Evolutionary conservation across 2,113 vertebrate species (phyloP), one percentile per base, ranked within the genome.

Genomic region (Tor tambroides): DNA sequence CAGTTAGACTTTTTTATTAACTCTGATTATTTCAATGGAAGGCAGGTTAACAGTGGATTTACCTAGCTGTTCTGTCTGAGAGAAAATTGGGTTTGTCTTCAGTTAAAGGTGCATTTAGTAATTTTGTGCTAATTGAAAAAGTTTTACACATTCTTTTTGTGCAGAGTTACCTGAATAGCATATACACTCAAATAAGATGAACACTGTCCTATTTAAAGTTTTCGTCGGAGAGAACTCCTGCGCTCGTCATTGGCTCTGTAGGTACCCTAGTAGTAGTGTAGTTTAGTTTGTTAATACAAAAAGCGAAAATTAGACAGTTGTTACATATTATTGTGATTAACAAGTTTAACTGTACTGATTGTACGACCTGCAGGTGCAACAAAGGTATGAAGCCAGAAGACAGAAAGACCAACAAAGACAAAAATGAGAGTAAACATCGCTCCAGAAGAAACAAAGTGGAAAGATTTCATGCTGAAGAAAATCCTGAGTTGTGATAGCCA

Each of bases 21-120:
- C 43, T 46, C 43, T 46, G 43, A 46, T 46, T 46, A 83, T 86
- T 83, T 88, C 30, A 88, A 38, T 46, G 32, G 30, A 23, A 77
- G 12, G 71, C 35, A 2, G 4, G 10, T 12, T 74, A 9, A 43
- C 0, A 46, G 43, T 12, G 43, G 0, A 46, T 46, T 74, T 74
- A 17, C 1, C 6, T 4, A 8, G 67, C 67, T 21, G 17, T 74
- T 74, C 71, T 74, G 21, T 41, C 35, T 43, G 35, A 43, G 69
- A 12, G 10, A 72, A 72, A 3, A 69, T 80, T 65, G 17, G 51
- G 14, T 63, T 15, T 80, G 43, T 32, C 28, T 28, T 6, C 56
- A 54, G 54, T 15, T 28, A 28, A n/a, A 72, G 19, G 69, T 41
- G 69, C 32, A 38, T 21, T 63, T 3, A 11, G 69, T n/a, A n/a